Conservation (phyloP, 2,888 invertebrate genomes). For the Mantis religiosa region DNA sequence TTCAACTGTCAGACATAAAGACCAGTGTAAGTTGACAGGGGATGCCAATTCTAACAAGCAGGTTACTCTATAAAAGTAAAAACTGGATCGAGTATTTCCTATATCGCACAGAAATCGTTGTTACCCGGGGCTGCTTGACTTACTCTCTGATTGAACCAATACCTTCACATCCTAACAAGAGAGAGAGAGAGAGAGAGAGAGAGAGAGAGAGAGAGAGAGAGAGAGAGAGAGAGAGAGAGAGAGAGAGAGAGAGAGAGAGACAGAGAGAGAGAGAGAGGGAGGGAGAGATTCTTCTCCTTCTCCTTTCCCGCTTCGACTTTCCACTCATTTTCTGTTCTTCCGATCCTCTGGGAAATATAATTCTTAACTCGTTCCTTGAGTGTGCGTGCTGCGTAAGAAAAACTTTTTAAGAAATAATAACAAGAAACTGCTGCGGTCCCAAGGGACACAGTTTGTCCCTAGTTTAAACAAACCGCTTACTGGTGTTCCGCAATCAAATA, state of each 20-base stretch:
- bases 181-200: neutral
- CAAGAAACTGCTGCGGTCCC: neutral
- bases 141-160: neutral
- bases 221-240: neutral
- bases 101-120: too few species aligned
- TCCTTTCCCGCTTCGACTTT: neutral
- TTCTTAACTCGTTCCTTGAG: neutral
- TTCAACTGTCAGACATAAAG: too few species aligned
- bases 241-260: neutral
- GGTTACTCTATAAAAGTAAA: neutral
- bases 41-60: neutral
- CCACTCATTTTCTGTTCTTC: neutral
- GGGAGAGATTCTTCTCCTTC: too few species aligned
- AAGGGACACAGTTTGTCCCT: neutral
- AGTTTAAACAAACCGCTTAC: neutral
- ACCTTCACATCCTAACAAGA: neutral
- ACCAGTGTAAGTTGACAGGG: too few species aligned
- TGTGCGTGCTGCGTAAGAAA: neutral
- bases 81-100: neutral
- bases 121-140: neutral
- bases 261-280: neutral
- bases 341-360: neutral
- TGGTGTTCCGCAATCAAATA: neutral
- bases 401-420: neutral
- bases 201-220: neutral